Evolutionary conservation across 2,797 vertebrate species (phyloP), one percentile per base, ranked within the genome.

Genomic region (Ataeniobius toweri): DNA sequence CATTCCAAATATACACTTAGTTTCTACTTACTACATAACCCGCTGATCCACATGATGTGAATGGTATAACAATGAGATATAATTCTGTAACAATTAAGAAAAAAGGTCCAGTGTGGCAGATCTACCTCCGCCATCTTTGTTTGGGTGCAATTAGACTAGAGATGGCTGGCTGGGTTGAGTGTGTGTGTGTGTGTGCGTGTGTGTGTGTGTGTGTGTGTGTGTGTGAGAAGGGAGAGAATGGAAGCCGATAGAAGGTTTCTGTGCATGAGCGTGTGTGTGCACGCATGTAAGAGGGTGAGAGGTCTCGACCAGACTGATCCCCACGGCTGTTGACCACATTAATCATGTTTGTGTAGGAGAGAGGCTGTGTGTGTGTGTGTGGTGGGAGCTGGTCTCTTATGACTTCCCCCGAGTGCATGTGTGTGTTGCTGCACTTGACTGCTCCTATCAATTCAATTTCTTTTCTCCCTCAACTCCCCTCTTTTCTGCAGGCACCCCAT

Each of bases 371-470:
- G 82, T 56, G 75, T 53, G 51, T 82, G 79, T 71, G 77, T 74
- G 75, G 80, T 75, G 76, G 68, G 83, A 46, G 74, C 79, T 80
- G 72, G 84, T 86, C 84, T 74, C 80, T 73, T 59, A 71, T 75
- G 80, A 36, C 36, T 80, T 77, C 67, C 50, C 26, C 77, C 81
- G 58, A 76, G 78, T 73, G 86, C 83, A 74, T 83, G 84, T 84
- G 85, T 85, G 80, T 84, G 81, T 82, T 56, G 36, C 79, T 89
- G 89, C 89, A 93, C 93, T 94, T 94, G 91, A 89, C 90, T 95
- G 92, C 91, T 90, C 89, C 89, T 88, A 91, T 93, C 90, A 93
- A 93, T 93, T 93, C 88, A 88, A 85, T 89, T 93, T 89, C 83
- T 85, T 83, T 91, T 83, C 86, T 90, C 89, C 84, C 86, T 90